Evolutionary conservation across 2,797 vertebrate species (phyloP), one percentile per base, ranked within the genome.

Genomic region (Vireo griseus): DNA sequence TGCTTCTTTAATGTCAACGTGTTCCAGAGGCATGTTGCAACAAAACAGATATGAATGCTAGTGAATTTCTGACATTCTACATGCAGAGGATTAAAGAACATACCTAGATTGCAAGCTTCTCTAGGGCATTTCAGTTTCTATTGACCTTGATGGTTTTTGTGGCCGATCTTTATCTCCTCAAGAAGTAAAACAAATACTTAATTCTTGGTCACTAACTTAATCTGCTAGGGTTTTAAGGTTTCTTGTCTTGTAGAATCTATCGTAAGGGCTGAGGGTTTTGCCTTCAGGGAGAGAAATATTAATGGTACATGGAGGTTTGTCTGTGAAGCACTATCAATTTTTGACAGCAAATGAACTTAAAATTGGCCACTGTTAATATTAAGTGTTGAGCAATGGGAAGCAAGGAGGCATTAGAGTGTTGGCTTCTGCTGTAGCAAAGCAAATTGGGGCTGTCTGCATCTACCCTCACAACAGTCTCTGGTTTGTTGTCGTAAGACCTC

Each of bases 11-110:
- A 74, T 50, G 95, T 90, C 88, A 86, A 37, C 8, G 14, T 74
- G 52, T 95, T 94, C 66, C 68, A 83, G 86, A 86, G 79, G 33
- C 92, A 0, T 86, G 96, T 96, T 92, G 72, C 65, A 94, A 96
- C 96, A 96, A 54, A 89, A n/a, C 95, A 90, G 65, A 87, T 83
- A 88, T 94, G 94, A 94, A 77, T 22, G 61, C 74, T 39, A 68
- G 65, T 62, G 62, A 61, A 94, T 92, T 94, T 94, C 91, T 95
- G 82, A 37, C 94, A 83, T 96, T 94, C 72, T 93, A 4, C 61
- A 57, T 77, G 78, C 82, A 58, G 28, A 75, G 42, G 82, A 94
- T 90, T 94, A 92, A 94, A 90, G 82, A 77, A 67, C 5, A 1
- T 77, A 86, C 10, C 72, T 57, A 52, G 78, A 26, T 61, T 83